Evolutionary conservation across 2,797 vertebrate species (phyloP).

Genomic region (Alfaro cultratus): DNA sequence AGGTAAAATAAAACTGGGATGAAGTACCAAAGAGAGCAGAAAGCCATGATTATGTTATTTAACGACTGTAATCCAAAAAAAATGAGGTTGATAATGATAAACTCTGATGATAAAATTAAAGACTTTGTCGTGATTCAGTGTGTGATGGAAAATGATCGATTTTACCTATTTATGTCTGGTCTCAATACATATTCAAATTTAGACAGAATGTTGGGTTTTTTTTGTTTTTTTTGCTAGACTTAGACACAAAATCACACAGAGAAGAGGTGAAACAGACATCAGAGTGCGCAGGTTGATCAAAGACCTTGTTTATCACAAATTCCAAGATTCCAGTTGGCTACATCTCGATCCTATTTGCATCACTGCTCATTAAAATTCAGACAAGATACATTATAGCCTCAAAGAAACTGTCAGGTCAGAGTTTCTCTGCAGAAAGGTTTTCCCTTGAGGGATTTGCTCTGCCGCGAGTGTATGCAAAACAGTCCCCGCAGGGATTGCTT

Average conservation of each 20-base stretch:
- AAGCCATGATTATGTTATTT: not conserved
- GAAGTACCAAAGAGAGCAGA: conserved; percentile 7
- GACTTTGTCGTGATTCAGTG: not conserved
- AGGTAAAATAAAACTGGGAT: not conserved
- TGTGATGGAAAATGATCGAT: conserved; percentile 14
- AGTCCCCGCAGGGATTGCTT: conserved; percentile 52
- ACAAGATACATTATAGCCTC: conserved; percentile 34
- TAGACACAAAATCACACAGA: conserved; percentile 27
- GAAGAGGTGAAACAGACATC: conserved; percentile 9
- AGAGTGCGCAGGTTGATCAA: conserved; percentile 35
- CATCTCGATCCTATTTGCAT: conserved; percentile 29
- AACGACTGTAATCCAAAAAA: not conserved
- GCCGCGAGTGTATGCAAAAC: conserved; percentile 47
- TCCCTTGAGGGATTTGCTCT: conserved; percentile 47
- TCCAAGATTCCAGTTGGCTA: conserved; percentile 24
- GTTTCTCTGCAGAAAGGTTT: conserved; percentile 56
- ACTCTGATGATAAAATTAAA: not conserved
- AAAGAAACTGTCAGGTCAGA: conserved; percentile 65
- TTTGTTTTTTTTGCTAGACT: not conserved
- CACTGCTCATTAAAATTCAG: conserved; percentile 59
- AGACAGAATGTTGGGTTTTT: not conserved
- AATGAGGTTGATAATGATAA: not conserved
- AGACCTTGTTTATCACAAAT: conserved; percentile 35
- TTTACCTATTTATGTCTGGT: conserved; percentile 1
- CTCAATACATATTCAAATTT: not conserved